Percentiles rank a stretch among this genome's conserved stretches.
These are phyloP conservation scores for Caenorhabditis brenneri DNA, from an alignment of 1,140 invertebrate genomes.

Conservation along the genomic window DNA sequence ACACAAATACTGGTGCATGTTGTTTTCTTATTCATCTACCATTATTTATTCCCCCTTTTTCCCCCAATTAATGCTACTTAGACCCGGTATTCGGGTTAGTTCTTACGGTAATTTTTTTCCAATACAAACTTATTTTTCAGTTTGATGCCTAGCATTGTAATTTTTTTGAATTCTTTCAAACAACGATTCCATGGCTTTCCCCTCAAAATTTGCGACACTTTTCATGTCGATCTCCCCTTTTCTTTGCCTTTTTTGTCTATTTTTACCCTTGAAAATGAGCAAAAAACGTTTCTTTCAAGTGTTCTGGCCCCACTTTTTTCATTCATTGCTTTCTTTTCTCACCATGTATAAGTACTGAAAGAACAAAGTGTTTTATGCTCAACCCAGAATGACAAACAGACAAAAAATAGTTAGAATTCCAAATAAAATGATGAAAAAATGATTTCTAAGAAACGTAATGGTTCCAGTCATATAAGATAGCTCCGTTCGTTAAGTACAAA, in stretches of 20 bases:
- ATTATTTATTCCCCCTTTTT: no score
- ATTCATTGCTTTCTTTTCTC: not conserved
- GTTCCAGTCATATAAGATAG: conserved; percentile 58
- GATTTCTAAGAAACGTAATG: not conserved
- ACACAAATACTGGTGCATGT: no score
- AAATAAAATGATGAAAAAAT: not conserved
- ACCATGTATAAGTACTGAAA: not conserved
- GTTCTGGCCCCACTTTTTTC: no score
- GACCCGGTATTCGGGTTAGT: conserved; percentile 22
- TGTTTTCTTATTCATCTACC: no score
- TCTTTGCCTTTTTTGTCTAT: not conserved
- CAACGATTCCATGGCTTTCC: conserved; percentile 36
- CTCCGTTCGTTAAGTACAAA: conserved; percentile 61
- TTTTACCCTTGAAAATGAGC: not conserved
- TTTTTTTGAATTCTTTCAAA: not conserved
- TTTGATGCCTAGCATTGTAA: not conserved
- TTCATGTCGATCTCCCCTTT: not conserved
- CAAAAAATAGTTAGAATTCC: not conserved
- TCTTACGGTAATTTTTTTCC: not conserved
- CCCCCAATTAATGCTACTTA: no score
- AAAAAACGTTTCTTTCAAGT: conserved; percentile 21
- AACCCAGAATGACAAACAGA: not conserved
- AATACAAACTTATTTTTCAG: not conserved
- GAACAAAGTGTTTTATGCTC: conserved; percentile 17
- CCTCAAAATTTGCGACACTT: conserved; percentile 23